phyloP scores from a whole-genome alignment of 2,797 vertebrate species.

The Notolabrus celidotus region DNA sequence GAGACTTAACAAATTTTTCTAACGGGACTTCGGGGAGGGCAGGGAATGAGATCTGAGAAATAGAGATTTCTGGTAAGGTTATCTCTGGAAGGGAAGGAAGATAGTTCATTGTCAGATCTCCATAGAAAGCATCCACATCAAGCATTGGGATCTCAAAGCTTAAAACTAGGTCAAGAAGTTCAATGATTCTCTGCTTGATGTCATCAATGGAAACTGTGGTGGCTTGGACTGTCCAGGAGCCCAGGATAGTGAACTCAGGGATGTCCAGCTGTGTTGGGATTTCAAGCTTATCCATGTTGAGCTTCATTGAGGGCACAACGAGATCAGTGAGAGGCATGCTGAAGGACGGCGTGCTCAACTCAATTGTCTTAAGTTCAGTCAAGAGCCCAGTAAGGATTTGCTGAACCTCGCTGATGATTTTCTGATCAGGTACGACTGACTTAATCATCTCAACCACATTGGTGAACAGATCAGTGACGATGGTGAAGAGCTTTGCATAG shows the following conservation, averaged over 20 bases:
- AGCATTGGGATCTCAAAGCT: conserved; percentile 84
- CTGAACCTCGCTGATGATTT: conserved; percentile 77
- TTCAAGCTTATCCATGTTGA: conserved; percentile 84
- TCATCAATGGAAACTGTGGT: conserved; percentile 88
- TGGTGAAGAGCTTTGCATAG: conserved; percentile 68
- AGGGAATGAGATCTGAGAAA: conserved; percentile 86
- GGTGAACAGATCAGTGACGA: conserved; percentile 68
- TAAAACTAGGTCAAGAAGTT: conserved; percentile 87
- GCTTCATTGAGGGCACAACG: conserved; percentile 83
- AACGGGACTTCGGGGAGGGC: conserved; percentile 87
- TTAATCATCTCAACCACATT: conserved; percentile 26
- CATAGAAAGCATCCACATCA: conserved; percentile 83
- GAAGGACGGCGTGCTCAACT: conserved; percentile 88
- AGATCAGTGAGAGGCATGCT: conserved; percentile 91
- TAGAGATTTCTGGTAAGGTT: conserved; percentile 86
- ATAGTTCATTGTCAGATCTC: conserved; percentile 85
- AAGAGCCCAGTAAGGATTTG: conserved; percentile 76
- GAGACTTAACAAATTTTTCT: conserved; percentile 82
- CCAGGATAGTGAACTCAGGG: conserved; percentile 90
- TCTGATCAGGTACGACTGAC: conserved; percentile 67
- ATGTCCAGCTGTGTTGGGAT: conserved; percentile 88
- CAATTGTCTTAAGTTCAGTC: conserved; percentile 81
- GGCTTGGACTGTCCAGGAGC: conserved; percentile 82
- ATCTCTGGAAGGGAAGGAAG: conserved; percentile 84
- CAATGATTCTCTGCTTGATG: conserved; percentile 87